These are phyloP conservation scores for Porites divaricata DNA, from an alignment of 92 coral and sea anemone genomes.

Conservation along the genomic window DNA sequence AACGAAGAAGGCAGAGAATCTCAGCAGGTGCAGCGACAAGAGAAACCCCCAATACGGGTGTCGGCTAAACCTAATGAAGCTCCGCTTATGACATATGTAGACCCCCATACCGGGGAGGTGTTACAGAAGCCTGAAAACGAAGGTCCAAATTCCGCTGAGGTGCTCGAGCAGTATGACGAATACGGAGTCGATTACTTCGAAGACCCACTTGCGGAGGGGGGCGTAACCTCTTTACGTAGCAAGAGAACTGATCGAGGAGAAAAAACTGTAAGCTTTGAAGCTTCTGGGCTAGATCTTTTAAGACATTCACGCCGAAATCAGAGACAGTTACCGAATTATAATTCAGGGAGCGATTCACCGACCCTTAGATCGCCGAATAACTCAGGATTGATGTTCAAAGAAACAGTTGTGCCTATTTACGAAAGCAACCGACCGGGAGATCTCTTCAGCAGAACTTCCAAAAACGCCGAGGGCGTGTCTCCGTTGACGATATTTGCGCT, in stretches of 20 bases:
- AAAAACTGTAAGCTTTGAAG: slow-evolving; percentile 5
- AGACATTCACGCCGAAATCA: background rate
- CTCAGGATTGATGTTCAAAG: slow-evolving; percentile 22
- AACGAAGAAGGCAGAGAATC: slow-evolving; percentile 34
- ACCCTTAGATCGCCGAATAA: background rate
- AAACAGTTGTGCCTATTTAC: slow-evolving; percentile 53
- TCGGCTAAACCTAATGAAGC: slow-evolving; percentile 18
- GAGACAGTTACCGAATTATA: background rate
- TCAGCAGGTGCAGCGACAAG: slow-evolving; percentile 9
- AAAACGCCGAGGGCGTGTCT: slow-evolving; percentile 52
- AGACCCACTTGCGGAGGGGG: background rate
- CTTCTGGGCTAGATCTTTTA: background rate
- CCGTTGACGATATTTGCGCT: slow-evolving; percentile 87
- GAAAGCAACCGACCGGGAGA: slow-evolving; percentile 49
- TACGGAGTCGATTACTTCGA: slow-evolving; percentile 16
- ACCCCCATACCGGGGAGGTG: slow-evolving; percentile 76
- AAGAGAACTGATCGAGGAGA: slow-evolving; percentile 18
- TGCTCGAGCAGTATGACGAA: slow-evolving; percentile 52
- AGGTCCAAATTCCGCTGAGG: slow-evolving; percentile 72
- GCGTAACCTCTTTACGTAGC: background rate
- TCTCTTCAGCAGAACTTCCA: slow-evolving; percentile 44
- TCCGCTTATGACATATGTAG: slow-evolving; percentile 55
- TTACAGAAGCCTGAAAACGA: slow-evolving; percentile 59
- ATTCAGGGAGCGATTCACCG: slow-evolving; percentile 34
- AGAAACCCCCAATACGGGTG: background rate